These are phyloP conservation scores for Stegodyphus mimosarum DNA, from an alignment of 1,140 invertebrate species.

Conservation along the genomic window DNA sequence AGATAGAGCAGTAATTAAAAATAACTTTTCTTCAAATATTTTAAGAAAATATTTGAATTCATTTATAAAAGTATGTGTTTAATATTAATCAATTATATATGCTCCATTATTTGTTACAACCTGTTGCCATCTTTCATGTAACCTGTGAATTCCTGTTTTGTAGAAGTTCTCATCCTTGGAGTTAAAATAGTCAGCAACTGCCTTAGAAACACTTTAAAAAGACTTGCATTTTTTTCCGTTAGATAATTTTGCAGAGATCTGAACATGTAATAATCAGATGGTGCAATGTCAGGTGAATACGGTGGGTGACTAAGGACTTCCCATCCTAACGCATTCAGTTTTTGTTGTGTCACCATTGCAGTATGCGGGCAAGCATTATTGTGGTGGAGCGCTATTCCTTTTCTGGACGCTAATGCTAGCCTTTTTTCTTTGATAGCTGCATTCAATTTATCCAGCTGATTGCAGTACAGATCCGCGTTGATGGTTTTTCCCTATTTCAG, in stretches of 20 bases:
- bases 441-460: constrained; percentile 1
- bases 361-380: constrained; percentile 2
- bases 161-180: constrained; percentile 11
- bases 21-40: too few species aligned
- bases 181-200: constrained; percentile 10
- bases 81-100: constrained; percentile 21
- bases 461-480: not conserved
- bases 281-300: constrained; percentile 66
- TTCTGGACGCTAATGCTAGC: not conserved
- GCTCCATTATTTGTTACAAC: constrained; percentile 15
- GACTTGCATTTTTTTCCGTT: not conserved
- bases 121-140: not conserved
- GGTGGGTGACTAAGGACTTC: constrained; percentile 64
- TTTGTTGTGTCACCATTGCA: constrained; percentile 4
- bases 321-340: constrained; percentile 7
- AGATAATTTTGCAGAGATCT: constrained; percentile 22
- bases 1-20: too few species aligned
- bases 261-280: constrained; percentile 64
- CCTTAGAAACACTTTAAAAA: constrained; percentile 23
- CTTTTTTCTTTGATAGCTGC: not conserved
- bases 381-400: constrained; percentile 8
- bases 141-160: constrained; percentile 9
- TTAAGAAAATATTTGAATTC: constrained; percentile 14
- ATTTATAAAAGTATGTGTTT: constrained; percentile 6
- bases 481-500: not conserved